Percentiles rank a stretch among this genome's conserved stretches.
phyloP scores from a whole-genome alignment of 2,113 vertebrate genomes.

The Clarias batrachus region DNA sequence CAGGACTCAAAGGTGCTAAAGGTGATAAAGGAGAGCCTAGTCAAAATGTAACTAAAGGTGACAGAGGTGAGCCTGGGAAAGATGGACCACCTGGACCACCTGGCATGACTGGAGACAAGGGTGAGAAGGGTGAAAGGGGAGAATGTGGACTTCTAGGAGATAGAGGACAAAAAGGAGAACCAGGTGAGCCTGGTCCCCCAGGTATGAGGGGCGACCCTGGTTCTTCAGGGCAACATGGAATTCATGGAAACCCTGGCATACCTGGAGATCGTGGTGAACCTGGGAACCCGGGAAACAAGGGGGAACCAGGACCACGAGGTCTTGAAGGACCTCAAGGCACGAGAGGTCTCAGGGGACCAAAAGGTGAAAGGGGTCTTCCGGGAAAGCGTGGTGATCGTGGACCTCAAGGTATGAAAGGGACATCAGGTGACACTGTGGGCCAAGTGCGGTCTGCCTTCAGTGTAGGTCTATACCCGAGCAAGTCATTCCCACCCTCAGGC shows the following conservation, averaged over 20 bases:
- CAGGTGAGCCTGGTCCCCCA: constrained; percentile 75
- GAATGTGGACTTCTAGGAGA: constrained; percentile 78
- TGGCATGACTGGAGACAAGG: constrained; percentile 76
- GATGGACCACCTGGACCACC: constrained; percentile 68
- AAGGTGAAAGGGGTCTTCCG: constrained; percentile 80
- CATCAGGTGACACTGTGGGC: constrained; percentile 67
- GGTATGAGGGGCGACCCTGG: constrained; percentile 84
- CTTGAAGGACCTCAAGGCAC: constrained; percentile 72
- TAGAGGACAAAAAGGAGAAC: constrained; percentile 79
- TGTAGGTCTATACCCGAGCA: constrained; percentile 82
- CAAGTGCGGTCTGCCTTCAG: constrained; percentile 84
- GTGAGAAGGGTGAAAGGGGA: constrained; percentile 84
- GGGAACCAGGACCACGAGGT: constrained; percentile 78
- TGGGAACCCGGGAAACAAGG: constrained; percentile 82
- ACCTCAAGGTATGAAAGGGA: constrained; percentile 82
- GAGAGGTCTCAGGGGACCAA: constrained; percentile 79
- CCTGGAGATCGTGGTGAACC: constrained; percentile 77
- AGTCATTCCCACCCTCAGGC: constrained; percentile 87
- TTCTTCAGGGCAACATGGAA: constrained; percentile 76
- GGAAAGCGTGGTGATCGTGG: constrained; percentile 84
- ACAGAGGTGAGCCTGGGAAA: constrained; percentile 79
- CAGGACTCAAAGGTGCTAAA: constrained; percentile 79
- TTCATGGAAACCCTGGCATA: constrained; percentile 73
- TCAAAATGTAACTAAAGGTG: constrained; percentile 84
- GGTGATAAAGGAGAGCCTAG: constrained; percentile 83